Evolutionary conservation across 2,113 vertebrate species (phyloP).

Genomic region (Rhadina sibilatrix): DNA sequence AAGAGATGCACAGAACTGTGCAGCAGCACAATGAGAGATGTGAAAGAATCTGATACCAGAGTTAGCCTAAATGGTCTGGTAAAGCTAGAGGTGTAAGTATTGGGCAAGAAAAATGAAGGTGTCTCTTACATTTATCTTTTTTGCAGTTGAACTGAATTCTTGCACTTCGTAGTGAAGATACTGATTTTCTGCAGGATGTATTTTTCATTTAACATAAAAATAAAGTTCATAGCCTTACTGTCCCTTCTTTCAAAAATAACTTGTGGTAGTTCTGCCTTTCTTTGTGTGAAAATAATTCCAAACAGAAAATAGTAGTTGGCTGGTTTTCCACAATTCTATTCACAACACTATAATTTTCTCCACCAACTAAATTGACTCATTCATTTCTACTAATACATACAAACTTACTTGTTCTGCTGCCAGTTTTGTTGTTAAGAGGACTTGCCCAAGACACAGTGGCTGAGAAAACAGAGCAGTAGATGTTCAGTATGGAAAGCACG

Average conservation of each 20-base stretch:
- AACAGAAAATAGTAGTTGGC: slow-evolving; percentile 44
- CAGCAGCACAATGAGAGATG: not conserved
- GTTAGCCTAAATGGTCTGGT: not conserved
- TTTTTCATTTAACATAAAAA: slow-evolving; percentile 10
- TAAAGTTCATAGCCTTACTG: not conserved
- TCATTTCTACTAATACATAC: slow-evolving; percentile 28
- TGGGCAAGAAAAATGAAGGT: not conserved
- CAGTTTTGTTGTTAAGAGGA: not conserved
- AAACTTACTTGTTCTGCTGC: slow-evolving; percentile 14
- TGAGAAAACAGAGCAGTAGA: not conserved
- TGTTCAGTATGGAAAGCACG: not conserved
- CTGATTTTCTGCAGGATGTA: not conserved
- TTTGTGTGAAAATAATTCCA: slow-evolving; percentile 11
- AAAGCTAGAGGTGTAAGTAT: not conserved
- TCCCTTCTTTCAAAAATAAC: not conserved
- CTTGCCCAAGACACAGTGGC: not conserved
- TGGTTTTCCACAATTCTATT: slow-evolving; percentile 26
- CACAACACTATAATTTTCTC: slow-evolving; percentile 45
- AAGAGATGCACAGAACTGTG: not conserved
- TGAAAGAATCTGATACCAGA: not conserved
- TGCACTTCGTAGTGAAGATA: not conserved
- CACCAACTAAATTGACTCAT: slow-evolving; percentile 44
- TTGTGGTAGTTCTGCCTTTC: not conserved
- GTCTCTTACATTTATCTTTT: not conserved
- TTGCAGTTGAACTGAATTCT: not conserved